Evolutionary conservation across 2,113 vertebrate genomes (phyloP).

Genomic region (Scophthalmus maximus): DNA sequence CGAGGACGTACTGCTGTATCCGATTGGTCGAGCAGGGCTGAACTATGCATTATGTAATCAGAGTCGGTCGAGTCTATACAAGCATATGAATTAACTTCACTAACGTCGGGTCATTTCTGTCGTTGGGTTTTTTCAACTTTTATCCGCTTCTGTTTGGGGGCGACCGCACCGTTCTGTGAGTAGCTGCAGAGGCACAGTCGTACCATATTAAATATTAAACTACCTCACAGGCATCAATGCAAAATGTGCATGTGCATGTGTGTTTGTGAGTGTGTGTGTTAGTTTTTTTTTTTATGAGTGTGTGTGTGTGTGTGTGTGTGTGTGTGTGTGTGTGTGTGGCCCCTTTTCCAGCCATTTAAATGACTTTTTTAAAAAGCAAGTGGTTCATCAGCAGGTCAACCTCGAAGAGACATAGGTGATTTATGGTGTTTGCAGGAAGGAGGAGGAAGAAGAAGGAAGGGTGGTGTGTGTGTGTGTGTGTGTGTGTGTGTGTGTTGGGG

Average conservation of each 20-base stretch:
- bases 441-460: conserved; percentile 16
- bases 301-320: conserved; percentile 22
- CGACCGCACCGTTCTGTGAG: not conserved
- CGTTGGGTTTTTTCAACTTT: conserved; percentile 9
- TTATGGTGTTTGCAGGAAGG: conserved; percentile 62
- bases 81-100: conserved; percentile 13
- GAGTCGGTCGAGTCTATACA: too few species aligned
- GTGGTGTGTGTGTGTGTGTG: not conserved
- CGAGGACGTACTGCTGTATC: not conserved
- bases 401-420: conserved; percentile 50
- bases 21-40: not conserved
- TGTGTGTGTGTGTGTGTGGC: conserved; percentile 28
- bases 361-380: conserved; percentile 32
- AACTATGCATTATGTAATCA: conserved; percentile 28
- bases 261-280: conserved; percentile 26
- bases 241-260: not conserved
- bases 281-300: too few species aligned
- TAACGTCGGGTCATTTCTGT: not conserved
- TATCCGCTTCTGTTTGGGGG: conserved; percentile 1
- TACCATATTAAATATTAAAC: conserved; percentile 60
- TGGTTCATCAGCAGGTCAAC: conserved; percentile 72
- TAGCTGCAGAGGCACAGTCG: not conserved
- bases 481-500: conserved; percentile 20
- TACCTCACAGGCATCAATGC: conserved; percentile 12
- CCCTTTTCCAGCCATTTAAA: conserved; percentile 53